A percentile compares a stretch with the other conserved stretches of the same genome.
Evolutionary conservation across 2,888 invertebrate genomes (phyloP).

Genomic region (Geotrupes spiniger): DNA sequence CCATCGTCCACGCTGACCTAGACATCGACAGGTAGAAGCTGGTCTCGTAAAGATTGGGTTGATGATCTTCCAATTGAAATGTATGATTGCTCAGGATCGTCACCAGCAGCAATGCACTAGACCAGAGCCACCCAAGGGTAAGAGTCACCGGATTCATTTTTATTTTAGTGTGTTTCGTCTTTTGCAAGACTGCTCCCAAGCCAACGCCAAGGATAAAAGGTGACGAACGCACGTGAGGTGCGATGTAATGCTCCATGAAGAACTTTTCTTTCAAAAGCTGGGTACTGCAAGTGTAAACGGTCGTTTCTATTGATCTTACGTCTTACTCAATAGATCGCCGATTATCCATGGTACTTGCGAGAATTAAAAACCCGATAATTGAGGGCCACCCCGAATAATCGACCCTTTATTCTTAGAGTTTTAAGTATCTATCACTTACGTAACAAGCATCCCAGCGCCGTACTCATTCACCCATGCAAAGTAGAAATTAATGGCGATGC

Average conservation of each 20-base stretch:
- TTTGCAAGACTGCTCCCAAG: constrained; percentile 40
- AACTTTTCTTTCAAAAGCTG: constrained; percentile 33
- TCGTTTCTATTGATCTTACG: constrained; percentile 1
- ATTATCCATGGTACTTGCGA: no score
- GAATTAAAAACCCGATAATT: no score
- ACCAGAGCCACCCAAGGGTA: constrained; percentile 33
- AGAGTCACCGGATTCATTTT: constrained; percentile 30
- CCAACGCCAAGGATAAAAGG: constrained; percentile 44
- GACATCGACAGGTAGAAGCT: constrained; percentile 48
- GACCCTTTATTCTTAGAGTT: no score
- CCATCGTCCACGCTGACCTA: constrained; percentile 51
- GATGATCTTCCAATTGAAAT: constrained; percentile 40
- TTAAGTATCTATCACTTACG: constrained; percentile 45
- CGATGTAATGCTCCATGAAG: constrained; percentile 40
- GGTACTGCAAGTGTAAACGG: constrained; percentile 32
- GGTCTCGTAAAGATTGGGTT: constrained; percentile 42
- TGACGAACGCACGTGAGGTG: constrained; percentile 42
- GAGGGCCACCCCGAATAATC: no score
- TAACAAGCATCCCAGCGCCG: constrained; percentile 40
- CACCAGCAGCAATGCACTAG: constrained; percentile 30
- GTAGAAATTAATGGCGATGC: constrained; percentile 41
- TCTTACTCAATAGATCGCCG: no score
- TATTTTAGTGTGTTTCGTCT: constrained; percentile 36
- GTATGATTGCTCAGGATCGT: constrained; percentile 37
- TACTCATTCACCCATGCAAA: constrained; percentile 44